Base-by-base conservation (phyloP, 2,797 vertebrate genomes). In the Semotilus atromaculatus region DNA sequence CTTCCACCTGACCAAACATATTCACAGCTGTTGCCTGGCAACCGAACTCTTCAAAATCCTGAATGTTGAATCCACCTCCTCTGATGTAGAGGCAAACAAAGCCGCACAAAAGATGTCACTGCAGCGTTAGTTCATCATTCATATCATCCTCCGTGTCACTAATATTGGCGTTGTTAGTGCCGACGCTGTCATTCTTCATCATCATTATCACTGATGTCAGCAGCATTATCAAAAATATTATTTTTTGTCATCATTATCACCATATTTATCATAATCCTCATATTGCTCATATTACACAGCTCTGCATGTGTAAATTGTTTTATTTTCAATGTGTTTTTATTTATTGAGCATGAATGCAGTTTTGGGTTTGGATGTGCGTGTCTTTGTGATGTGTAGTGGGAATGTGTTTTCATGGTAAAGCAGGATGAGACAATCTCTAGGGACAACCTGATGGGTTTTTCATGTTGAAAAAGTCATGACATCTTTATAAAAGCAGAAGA, bases 391-490 rank as follows among this genome's bases (percentile, higher is more conserved):
- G 89, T 75, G 38, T 43, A 29, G 36, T 86, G 19, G 90, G 86
- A 26, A 82, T 88, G 89, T 91, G 92, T 92, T 93, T 85, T 91
- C 90, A 91, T 90, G 92, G 89, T 87, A 91, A 89, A 85, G 86
- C 90, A 89, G 90, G 90, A 58, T 85, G 91, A 91, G 89, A 92
- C 86, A 82, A 87, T 93, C 93, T 92, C 90, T 88, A 91, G 93
- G 92, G 94, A 93, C 16, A 84, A 91, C 85, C 92, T 92, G 93
- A 95, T 94, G 94, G 94, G 89, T 90, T 95, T 96, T 96, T 94
- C 92, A 90, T 95, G 94, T 94, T 86, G 86, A 93, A 93, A 91
- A 93, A 91, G 91, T 90, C 86, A 91, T 90, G 91, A 93, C 90
- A 92, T 91, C 89, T 88, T 67, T 51, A 48, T 67, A 7, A 80